Conservation (phyloP, 2,888 invertebrate genomes). For the Sesia apiformis region DNA sequence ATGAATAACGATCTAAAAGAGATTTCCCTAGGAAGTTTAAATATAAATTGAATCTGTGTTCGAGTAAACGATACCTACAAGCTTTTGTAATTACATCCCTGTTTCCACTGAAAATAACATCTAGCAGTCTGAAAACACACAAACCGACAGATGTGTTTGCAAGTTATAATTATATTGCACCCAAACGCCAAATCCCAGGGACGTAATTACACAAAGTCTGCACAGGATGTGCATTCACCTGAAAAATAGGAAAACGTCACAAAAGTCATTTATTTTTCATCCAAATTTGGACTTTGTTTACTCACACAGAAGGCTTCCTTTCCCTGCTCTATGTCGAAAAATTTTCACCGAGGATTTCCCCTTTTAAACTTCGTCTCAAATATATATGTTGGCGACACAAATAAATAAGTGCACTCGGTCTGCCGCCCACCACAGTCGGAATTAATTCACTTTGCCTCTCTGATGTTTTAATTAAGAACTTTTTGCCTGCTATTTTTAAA, state of each 20-base stretch:
- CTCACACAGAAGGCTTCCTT: slow-evolving; percentile 13
- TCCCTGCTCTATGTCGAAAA: slow-evolving; percentile 11
- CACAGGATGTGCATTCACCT: slow-evolving; percentile 32
- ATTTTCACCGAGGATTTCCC: slow-evolving; percentile 49
- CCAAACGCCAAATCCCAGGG: slow-evolving; percentile 33
- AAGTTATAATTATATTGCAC: slow-evolving; percentile 42
- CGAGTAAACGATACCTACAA: no score
- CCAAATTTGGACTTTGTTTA: neutral
- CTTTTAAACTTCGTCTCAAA: slow-evolving; percentile 48
- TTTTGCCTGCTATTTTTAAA: slow-evolving; percentile 1
- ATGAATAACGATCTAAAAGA: no score
- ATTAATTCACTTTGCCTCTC: slow-evolving; percentile 47
- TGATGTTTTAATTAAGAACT: slow-evolving; percentile 53
- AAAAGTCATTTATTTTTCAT: slow-evolving; percentile 11
- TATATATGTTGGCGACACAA: slow-evolving; percentile 44
- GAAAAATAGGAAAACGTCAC: slow-evolving; percentile 25
- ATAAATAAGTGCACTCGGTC: slow-evolving; percentile 49
- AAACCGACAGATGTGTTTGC: slow-evolving; percentile 13
- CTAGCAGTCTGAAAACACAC: neutral
- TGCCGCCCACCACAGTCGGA: slow-evolving; percentile 42
- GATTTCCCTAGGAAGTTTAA: no score
- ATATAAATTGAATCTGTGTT: no score
- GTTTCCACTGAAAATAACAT: neutral
- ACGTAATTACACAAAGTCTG: slow-evolving; percentile 56
- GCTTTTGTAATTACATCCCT: no score